A percentile compares a stretch with the other conserved stretches of the same genome.
phyloP scores from a whole-genome alignment of 2,888 invertebrate species.

The Xylota segnis region DNA sequence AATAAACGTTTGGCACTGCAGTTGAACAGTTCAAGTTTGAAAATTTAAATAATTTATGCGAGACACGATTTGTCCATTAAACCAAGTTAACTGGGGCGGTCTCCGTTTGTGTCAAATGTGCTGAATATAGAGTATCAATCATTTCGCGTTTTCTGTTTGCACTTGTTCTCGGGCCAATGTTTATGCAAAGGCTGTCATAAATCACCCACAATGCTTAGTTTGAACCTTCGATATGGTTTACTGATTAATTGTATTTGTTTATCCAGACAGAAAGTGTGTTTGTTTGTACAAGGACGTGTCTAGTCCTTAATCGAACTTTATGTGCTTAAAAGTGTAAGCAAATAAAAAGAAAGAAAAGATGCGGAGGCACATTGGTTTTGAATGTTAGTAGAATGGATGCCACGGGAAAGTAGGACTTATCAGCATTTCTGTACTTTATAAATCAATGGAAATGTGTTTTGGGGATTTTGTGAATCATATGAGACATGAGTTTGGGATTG shows the following conservation, averaged over 20 bases:
- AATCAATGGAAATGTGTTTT: too few species aligned
- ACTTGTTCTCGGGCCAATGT: conserved; percentile 31
- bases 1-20: neutral
- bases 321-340: too few species aligned
- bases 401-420: too few species aligned
- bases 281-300: neutral
- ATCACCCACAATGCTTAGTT: conserved; percentile 30
- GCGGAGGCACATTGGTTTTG: too few species aligned
- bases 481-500: too few species aligned
- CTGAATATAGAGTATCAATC: conserved; percentile 35
- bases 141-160: conserved; percentile 32
- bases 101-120: conserved; percentile 46
- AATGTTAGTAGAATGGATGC: too few species aligned
- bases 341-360: too few species aligned
- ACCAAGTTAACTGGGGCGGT: conserved; percentile 39
- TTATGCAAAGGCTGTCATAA: conserved; percentile 34
- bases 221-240: neutral
- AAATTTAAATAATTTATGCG: conserved; percentile 70
- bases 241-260: neutral
- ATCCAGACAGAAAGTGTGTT: neutral
- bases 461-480: too few species aligned
- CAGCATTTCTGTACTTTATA: too few species aligned
- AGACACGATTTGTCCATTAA: conserved; percentile 70
- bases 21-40: conserved; percentile 37
- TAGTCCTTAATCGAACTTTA: neutral